These are phyloP conservation scores for Agrypnia vestita DNA, from an alignment of 1,140 invertebrate genomes.

Conservation along the genomic window DNA sequence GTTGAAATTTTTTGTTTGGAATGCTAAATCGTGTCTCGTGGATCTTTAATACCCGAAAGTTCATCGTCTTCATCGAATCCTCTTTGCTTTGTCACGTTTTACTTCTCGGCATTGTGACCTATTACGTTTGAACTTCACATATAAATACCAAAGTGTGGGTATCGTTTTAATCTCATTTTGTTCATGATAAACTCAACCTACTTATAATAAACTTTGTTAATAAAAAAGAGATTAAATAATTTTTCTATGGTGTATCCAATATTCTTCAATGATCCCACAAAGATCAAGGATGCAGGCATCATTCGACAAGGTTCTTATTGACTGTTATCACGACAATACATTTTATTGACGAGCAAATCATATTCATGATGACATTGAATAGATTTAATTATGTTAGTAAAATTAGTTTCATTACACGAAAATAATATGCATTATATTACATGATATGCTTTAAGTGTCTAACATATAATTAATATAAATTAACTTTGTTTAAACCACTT, in stretches of 20 bases:
- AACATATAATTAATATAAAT: no score
- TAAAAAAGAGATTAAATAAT: conserved; percentile 5
- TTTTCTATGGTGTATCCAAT: neutral
- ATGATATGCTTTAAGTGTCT: no score
- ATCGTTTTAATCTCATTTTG: conserved; percentile 34
- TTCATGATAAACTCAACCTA: conserved; percentile 9
- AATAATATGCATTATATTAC: no score
- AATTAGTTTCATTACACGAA: neutral
- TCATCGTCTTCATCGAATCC: no score
- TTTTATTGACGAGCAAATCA: conserved; percentile 17
- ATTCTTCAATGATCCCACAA: conserved; percentile 6
- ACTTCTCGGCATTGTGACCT: neutral
- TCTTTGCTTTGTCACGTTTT: no score
- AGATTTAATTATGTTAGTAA: neutral
- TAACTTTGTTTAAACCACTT: no score
- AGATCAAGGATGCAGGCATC: conserved; percentile 21
- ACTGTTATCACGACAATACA: conserved; percentile 8
- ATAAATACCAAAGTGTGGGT: conserved; percentile 1
- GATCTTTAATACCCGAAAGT: no score
- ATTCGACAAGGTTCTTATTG: conserved; percentile 2
- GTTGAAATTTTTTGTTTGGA: no score
- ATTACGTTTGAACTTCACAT: conserved; percentile 16
- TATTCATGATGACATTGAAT: neutral
- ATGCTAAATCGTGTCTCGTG: no score
- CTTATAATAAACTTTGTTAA: neutral